Conservation (phyloP, 2,888 invertebrate genomes). For the Ceriagrion tenellum region DNA sequence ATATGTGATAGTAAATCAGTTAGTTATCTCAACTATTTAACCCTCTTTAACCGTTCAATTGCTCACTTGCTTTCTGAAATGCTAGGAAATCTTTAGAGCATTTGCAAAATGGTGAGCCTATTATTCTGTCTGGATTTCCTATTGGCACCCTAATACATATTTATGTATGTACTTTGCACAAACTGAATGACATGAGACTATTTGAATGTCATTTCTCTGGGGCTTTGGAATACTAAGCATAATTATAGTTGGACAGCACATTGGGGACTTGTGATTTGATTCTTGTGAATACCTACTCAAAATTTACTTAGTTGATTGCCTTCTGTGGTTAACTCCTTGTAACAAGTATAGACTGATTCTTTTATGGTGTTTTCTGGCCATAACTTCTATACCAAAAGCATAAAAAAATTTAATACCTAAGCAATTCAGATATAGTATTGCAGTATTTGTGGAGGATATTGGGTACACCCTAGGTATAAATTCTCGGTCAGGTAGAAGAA, state of each 20-base stretch:
- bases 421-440: neutral
- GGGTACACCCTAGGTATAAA: neutral
- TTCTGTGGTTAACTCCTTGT: neutral
- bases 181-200: neutral
- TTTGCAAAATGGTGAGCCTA: conserved; percentile 31
- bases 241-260: neutral
- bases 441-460: neutral
- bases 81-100: conserved; percentile 43
- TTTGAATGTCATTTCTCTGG: neutral
- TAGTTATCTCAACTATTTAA: conserved; percentile 29
- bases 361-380: neutral
- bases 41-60: conserved; percentile 47
- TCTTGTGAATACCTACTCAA: neutral
- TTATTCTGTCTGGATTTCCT: conserved; percentile 12
- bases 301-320: neutral
- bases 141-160: neutral
- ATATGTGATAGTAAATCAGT: neutral
- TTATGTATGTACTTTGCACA: conserved; percentile 9
- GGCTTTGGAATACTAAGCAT: conserved; percentile 36
- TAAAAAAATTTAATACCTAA: neutral
- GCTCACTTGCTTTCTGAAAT: conserved; percentile 45
- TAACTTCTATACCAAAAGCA: neutral
- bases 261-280: neutral
- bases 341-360: neutral
- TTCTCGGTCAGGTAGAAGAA: neutral